phyloP scores from a whole-genome alignment of 2,113 vertebrate species.

The Phasianus colchicus region DNA sequence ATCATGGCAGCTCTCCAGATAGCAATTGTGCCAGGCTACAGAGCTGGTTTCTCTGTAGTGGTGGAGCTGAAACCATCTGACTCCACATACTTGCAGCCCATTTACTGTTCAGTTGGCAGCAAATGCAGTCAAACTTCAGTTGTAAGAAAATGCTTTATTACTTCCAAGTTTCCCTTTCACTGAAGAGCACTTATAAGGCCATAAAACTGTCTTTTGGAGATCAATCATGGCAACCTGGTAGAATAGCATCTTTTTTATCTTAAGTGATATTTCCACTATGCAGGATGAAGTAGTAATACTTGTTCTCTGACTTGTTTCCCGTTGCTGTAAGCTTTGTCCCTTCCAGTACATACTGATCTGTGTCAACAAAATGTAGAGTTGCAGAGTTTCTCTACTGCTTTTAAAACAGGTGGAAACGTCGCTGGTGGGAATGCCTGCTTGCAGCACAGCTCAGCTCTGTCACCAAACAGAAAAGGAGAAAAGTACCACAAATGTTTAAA shows the following conservation, averaged over 20 bases:
- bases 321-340: background rate
- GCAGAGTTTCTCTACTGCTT: background rate
- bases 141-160: slow-evolving; percentile 57
- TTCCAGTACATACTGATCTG: background rate
- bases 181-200: slow-evolving; percentile 1
- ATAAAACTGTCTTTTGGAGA: slow-evolving; percentile 34
- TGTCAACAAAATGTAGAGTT: background rate
- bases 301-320: slow-evolving; percentile 11
- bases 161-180: slow-evolving; percentile 59
- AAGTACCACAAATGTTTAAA: background rate
- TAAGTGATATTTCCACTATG: background rate
- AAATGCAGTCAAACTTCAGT: slow-evolving; percentile 8
- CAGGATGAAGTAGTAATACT: background rate
- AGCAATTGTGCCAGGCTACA: slow-evolving; percentile 49
- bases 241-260: slow-evolving; percentile 17
- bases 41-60: slow-evolving; percentile 33
- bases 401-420: background rate
- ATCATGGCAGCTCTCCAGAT: slow-evolving; percentile 33
- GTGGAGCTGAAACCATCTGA: slow-evolving; percentile 52
- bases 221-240: background rate
- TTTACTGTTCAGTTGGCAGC: slow-evolving; percentile 54
- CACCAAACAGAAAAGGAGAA: background rate
- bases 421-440: background rate
- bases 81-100: slow-evolving; percentile 9
- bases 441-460: background rate